A percentile compares a stretch with the other conserved stretches of the same genome.
Evolutionary conservation across 2,797 vertebrate genomes (phyloP).

Genomic region (Trachops cirrhosus): DNA sequence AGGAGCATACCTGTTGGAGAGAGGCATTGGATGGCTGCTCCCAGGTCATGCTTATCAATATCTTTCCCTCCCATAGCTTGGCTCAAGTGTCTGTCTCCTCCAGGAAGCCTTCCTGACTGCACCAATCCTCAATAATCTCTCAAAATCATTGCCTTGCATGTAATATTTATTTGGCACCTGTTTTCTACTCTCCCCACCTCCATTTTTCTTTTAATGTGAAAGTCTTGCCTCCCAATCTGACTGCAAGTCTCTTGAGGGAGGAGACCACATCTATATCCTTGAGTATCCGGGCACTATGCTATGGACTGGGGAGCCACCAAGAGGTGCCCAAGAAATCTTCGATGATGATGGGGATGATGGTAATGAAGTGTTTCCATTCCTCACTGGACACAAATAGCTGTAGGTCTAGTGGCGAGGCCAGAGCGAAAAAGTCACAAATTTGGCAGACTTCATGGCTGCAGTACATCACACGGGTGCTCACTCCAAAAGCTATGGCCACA

Average conservation of each 20-base stretch:
- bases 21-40: too few species aligned
- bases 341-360: neutral
- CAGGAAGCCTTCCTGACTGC: neutral
- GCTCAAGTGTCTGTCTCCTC: rapidly evolving
- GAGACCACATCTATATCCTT: rapidly evolving
- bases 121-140: neutral
- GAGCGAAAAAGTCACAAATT: neutral
- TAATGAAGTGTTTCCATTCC: neutral
- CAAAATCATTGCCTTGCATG: neutral
- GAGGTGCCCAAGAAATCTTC: neutral
- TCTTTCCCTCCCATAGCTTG: neutral
- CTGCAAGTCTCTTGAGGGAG: neutral
- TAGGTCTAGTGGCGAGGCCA: neutral
- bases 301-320: neutral
- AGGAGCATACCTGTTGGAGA: neutral
- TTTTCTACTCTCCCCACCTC: neutral
- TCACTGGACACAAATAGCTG: neutral
- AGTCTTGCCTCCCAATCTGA: neutral
- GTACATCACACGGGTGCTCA: neutral
- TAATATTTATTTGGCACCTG: neutral
- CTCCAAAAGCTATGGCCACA: neutral
- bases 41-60: neutral
- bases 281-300: neutral
- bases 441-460: neutral
- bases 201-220: neutral